A percentile compares a stretch with the other conserved stretches of the same genome.
Evolutionary conservation across 2,797 vertebrate species (phyloP).

Genomic region (Numenius phaeopus): DNA sequence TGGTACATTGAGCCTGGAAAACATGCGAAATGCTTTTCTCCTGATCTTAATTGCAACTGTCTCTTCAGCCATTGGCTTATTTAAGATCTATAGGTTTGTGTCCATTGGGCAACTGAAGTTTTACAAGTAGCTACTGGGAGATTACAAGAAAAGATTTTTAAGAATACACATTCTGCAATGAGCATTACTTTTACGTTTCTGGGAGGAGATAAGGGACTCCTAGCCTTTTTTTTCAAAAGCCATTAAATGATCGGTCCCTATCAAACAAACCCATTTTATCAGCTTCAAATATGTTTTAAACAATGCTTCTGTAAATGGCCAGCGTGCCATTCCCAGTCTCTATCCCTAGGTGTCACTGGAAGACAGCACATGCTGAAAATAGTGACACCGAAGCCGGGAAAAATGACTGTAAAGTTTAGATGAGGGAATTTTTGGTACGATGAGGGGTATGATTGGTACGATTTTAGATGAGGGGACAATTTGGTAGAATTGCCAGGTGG

Average conservation of each 20-base stretch:
- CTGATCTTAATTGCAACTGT: not conserved
- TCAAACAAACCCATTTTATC: not conserved
- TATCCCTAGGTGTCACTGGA: constrained; percentile 55
- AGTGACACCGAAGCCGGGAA: not conserved
- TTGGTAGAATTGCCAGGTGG: not conserved
- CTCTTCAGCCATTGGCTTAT: not conserved
- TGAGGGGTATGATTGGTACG: no score
- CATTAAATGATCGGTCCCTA: not conserved
- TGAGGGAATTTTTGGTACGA: not conserved
- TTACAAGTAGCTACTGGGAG: not conserved
- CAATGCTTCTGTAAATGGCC: rapidly evolving
- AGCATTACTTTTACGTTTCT: not conserved
- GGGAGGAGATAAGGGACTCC: not conserved
- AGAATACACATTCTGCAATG: not conserved
- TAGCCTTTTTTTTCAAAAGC: not conserved
- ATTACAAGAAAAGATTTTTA: not conserved
- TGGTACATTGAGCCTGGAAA: not conserved
- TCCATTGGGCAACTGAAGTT: not conserved
- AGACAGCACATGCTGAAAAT: not conserved
- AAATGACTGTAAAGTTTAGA: not conserved
- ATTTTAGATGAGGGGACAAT: not conserved
- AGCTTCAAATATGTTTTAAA: not conserved
- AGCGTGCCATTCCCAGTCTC: not conserved
- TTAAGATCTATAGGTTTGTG: not conserved
- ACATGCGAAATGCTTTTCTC: not conserved